Evolutionary conservation across 2,113 vertebrate genomes (phyloP).

Genomic region (Forbesichthys papilliferus): DNA sequence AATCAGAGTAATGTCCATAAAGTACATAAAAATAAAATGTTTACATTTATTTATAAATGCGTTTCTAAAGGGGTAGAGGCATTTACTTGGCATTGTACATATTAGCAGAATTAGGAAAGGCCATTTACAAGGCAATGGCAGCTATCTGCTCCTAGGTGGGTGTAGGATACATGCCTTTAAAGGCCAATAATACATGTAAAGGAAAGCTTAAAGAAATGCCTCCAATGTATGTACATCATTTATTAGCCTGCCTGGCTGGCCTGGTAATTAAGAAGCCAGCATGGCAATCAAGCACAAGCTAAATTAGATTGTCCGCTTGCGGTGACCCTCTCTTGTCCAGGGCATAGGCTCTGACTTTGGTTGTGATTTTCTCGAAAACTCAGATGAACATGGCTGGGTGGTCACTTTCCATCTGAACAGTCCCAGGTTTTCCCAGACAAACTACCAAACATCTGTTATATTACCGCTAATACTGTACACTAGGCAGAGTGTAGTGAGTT

Average conservation of each 20-base stretch:
- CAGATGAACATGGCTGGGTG: constrained; percentile 15
- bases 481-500: too few species aligned
- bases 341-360: constrained; percentile 55
- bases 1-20: constrained; percentile 23
- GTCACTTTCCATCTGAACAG: too few species aligned
- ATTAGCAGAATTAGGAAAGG: constrained; percentile 16
- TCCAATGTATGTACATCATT: constrained; percentile 62
- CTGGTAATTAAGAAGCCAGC: constrained; percentile 61
- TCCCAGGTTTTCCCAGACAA: too few species aligned
- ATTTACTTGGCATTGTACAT: constrained; percentile 41
- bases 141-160: constrained; percentile 16
- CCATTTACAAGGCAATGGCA: constrained; percentile 15
- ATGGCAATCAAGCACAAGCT: constrained; percentile 66
- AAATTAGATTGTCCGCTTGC: constrained; percentile 68
- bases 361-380: constrained; percentile 63
- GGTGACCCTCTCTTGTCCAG: constrained; percentile 42
- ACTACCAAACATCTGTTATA: too few species aligned
- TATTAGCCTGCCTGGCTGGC: constrained; percentile 58
- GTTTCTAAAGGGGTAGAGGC: constrained; percentile 18
- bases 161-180: not conserved
- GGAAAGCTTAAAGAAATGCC: constrained; percentile 52
- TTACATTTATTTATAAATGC: constrained; percentile 21
- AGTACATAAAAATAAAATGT: not conserved
- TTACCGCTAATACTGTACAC: too few species aligned
- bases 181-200: constrained; percentile 48